Base-by-base conservation (phyloP, 2,888 invertebrate species). In the Tetranychus truncatus region DNA sequence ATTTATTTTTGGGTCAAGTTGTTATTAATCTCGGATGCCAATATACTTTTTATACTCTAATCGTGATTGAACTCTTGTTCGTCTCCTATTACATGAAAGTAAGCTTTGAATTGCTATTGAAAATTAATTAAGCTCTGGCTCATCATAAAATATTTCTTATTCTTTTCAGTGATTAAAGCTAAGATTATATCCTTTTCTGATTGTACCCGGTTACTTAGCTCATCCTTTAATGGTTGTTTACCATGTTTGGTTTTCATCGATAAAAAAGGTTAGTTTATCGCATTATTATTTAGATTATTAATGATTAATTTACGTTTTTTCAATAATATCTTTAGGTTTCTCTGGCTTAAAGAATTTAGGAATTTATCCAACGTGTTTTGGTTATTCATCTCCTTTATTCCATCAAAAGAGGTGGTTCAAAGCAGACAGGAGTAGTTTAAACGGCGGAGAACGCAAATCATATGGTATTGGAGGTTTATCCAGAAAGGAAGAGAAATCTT, bases 381-480 rank as follows among this genome's bases (percentile, higher is more conserved):
- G 66, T 66, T 7, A 69, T 21, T 69, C 69, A n/a, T 67, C 67
- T 67, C 20, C 69, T 11, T 24, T 24, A n/a, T 24, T 69, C 69
- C 20, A 9, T 18, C 69, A 69, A 21, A 69, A 24, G 20, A 69
- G 69, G 21, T 20, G 69, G 11, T 69, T 69, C 20, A 69, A 69
- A 21, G 34, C 24, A 11, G 34, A 69, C 15, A 55, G 55, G 7
- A 55, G 15, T 55, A 55, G 6, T 15, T 15, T 15, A 55, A 15
- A 15, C 15, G 55, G 15, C 6, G 55, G 5, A 55, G 55, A 55
- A 7, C 55, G 55, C 11, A 55, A 55, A 15, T 9, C 15, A 9
- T 55, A 55, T 55, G 55, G 55, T 15, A 55, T 55, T 3, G 55
- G 55, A 55, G 55, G 55, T 15, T 6, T 55, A 15, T 55, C 55